phyloP scores from a whole-genome alignment of 2,113 vertebrate genomes.

The Heteronetta atricapilla region DNA sequence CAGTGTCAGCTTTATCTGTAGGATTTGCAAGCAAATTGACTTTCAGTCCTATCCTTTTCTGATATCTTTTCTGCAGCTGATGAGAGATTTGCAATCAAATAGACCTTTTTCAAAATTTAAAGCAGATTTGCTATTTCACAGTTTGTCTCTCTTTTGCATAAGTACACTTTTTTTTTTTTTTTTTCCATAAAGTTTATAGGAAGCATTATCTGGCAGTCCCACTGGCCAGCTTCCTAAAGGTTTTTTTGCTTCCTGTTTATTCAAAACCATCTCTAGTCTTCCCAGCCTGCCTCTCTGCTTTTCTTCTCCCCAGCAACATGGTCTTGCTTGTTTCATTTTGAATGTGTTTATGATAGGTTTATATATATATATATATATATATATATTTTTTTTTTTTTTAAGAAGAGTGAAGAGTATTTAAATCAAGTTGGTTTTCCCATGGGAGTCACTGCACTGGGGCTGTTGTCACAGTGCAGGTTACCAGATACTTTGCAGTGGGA shows the following conservation, averaged over 20 bases:
- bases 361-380: too few relatives aligned
- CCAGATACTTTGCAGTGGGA: not conserved
- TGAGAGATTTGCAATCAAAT: slow-evolving; percentile 55
- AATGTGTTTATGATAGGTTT: not conserved
- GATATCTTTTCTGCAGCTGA: slow-evolving; percentile 37
- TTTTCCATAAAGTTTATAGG: not conserved
- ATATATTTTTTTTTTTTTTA: too few relatives aligned
- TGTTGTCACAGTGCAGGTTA: not conserved
- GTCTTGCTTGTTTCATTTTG: not conserved
- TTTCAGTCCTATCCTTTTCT: slow-evolving; percentile 28
- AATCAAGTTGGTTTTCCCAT: not conserved
- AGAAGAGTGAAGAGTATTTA: not conserved
- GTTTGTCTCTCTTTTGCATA: slow-evolving; percentile 42
- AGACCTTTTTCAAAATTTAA: slow-evolving; percentile 21
- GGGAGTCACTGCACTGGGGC: not conserved
- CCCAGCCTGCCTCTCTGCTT: not conserved
- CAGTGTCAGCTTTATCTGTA: not conserved
- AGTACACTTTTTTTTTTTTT: not conserved
- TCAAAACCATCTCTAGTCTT: not conserved
- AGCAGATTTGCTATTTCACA: slow-evolving; percentile 8
- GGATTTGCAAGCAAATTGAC: slow-evolving; percentile 61
- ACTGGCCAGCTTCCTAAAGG: not conserved
- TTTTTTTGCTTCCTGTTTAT: not conserved
- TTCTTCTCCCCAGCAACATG: not conserved
- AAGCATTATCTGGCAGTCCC: not conserved